phyloP scores from a whole-genome alignment of 2,888 invertebrate genomes.

The Lasioglossum vierecki region DNA sequence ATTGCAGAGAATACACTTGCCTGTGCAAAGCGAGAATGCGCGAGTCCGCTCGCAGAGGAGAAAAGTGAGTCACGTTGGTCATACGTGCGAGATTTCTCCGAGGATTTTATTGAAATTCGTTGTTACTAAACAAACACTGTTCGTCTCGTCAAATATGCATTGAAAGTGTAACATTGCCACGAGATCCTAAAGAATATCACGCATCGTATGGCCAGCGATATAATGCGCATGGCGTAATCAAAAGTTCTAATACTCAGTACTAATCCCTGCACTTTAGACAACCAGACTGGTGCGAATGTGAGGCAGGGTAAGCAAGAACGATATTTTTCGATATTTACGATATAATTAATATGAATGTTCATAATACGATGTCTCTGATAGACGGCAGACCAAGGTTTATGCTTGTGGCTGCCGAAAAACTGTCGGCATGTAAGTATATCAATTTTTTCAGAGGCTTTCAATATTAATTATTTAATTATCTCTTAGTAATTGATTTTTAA shows the following conservation, averaged over 20 bases:
- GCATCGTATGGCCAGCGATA: conserved; percentile 61
- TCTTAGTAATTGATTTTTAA: neutral
- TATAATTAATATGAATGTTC: neutral
- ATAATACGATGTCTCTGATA: conserved; percentile 20
- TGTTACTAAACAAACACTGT: neutral
- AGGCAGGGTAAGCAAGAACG: conserved; percentile 67
- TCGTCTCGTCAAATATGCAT: neutral
- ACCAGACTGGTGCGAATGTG: conserved; percentile 70
- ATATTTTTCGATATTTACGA: neutral
- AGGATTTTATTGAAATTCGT: conserved; percentile 7
- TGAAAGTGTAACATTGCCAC: neutral
- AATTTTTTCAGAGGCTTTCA: neutral
- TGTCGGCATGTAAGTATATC: conserved; percentile 50
- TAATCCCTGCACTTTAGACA: conserved; percentile 72
- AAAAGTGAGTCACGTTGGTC: conserved; percentile 72
- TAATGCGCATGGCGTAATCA: conserved; percentile 50
- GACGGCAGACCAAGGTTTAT: conserved; percentile 52
- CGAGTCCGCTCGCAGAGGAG: conserved; percentile 58
- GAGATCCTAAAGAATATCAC: conserved; percentile 40
- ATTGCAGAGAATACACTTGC: conserved; percentile 58
- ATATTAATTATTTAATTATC: neutral
- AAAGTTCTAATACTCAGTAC: conserved; percentile 74
- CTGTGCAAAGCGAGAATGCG: conserved; percentile 64
- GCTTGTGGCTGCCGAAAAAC: conserved; percentile 66
- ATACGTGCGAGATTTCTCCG: conserved; percentile 54